Conservation (phyloP, 2,797 vertebrate genomes). For the Peromyscus nudipes region DNA sequence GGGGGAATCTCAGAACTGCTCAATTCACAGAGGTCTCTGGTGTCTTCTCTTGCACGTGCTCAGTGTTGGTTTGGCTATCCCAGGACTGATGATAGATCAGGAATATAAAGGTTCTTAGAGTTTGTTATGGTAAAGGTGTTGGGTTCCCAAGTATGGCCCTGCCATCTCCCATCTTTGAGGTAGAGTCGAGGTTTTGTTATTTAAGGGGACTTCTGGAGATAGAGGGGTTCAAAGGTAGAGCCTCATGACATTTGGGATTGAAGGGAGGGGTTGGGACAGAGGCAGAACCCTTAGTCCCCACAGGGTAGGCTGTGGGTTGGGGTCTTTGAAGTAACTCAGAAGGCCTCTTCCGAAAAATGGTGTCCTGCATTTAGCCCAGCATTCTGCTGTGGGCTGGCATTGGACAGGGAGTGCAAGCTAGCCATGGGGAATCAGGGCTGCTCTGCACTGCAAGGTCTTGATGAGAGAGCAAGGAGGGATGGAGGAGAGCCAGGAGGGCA, state of each 20-base stretch:
- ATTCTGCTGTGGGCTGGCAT: not conserved
- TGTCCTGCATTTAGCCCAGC: not conserved
- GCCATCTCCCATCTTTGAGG: not conserved
- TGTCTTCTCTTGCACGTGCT: not conserved
- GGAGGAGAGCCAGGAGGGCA: not conserved
- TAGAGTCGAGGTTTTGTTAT: not conserved
- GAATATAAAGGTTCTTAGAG: not conserved
- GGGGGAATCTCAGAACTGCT: not conserved
- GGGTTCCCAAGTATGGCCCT: not conserved
- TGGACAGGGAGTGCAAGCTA: rapidly evolving
- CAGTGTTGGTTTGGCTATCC: not conserved
- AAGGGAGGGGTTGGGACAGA: not conserved
- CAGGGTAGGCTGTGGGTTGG: not conserved
- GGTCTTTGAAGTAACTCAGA: not conserved
- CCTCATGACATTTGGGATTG: not conserved
- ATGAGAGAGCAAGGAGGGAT: not conserved
- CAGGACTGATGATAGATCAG: not conserved
- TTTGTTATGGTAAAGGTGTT: not conserved
- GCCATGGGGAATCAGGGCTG: not conserved
- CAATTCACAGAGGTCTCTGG: not conserved
- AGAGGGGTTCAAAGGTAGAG: not conserved
- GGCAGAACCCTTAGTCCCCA: not conserved
- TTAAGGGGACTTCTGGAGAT: not conserved
- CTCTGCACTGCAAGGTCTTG: not conserved
- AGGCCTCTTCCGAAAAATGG: not conserved